A percentile compares a stretch with the other conserved stretches of the same genome.
These are phyloP conservation scores for Eulithis prunata DNA, from an alignment of 2,888 invertebrate species.

Conservation along the genomic window DNA sequence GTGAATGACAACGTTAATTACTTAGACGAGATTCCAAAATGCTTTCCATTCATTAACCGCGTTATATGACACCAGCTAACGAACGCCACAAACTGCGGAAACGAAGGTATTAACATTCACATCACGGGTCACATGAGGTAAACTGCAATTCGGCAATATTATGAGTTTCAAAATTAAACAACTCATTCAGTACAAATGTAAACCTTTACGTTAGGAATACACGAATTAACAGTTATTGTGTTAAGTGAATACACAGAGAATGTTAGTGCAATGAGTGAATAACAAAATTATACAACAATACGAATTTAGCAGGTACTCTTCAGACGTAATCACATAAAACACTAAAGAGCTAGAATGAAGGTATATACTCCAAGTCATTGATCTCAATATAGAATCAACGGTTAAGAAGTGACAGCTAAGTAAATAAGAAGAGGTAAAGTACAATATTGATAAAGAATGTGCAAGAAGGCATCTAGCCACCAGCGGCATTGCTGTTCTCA, in stretches of 20 bases:
- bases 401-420: background rate
- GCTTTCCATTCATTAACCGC: constrained; percentile 47
- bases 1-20: constrained; percentile 36
- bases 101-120: constrained; percentile 45
- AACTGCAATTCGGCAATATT: constrained; percentile 53
- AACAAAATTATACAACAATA: constrained; percentile 38
- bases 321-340: too few species aligned
- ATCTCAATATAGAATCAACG: background rate
- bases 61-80: constrained; percentile 48
- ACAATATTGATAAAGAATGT: constrained; percentile 32
- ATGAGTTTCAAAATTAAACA: constrained; percentile 66
- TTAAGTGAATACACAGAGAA: constrained; percentile 59
- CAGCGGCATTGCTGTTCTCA: constrained; percentile 25
- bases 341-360: background rate
- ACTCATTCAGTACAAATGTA: constrained; percentile 61
- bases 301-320: constrained; percentile 10
- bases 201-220: constrained; percentile 65
- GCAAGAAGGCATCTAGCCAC: constrained; percentile 12
- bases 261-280: constrained; percentile 42
- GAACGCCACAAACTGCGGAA: constrained; percentile 48
- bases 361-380: background rate
- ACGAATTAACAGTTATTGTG: constrained; percentile 66
- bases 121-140: constrained; percentile 56
- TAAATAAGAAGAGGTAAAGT: constrained; percentile 2
- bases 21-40: constrained; percentile 40